Base-by-base conservation (phyloP, 2,888 invertebrate genomes). In the Dasypogon diadema region DNA sequence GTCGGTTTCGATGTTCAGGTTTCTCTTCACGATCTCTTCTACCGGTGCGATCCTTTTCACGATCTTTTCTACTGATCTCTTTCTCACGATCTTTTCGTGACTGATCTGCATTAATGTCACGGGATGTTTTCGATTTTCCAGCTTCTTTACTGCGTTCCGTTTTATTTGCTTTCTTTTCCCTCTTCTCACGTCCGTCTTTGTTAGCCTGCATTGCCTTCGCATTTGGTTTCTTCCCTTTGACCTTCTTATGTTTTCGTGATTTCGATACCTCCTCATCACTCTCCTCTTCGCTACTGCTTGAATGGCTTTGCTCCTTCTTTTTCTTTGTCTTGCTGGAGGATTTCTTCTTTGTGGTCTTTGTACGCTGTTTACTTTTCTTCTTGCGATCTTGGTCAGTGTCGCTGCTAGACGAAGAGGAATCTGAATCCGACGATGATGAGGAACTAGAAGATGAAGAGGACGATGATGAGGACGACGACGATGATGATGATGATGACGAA, bases 401-500 rank as follows among this genome's bases (percentile, higher is more conserved):
- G 16, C 68, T 68, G n/a, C 78, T 79, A 26, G 80, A 81, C 0
- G 79, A 79, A 54, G 79, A 80, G 0, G 79, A 80, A n/a, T 75
- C 76, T 0, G 78, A 78, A 10, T 75, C 0, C 0, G 79, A 80
- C 10, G 79, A 77, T 6, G 79, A 79, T 14, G 77, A 76, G 12
- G 74, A 60, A 1, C 78, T 75, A 2, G 80, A 78, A 6, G 79
- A 77, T 2, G 79, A 60, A 0, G 80, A 76, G 0, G 79, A 80
- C 0, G 78, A 72, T 0, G 76, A 77, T 1, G 80, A 77, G 1
- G 72, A 72, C 1, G 79, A 22, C 18, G 75, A 74, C 0, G 80
- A 42, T 0, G 80, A 79, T 3, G 79, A 78, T 0, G 80, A 77
- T 0, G 78, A 77, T 6, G 79, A 78, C 0, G 81, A 79, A 10